A percentile compares a stretch with the other conserved stretches of the same genome.
Conservation (phyloP, 2,797 vertebrate genomes). For the Muscicapa striata region DNA sequence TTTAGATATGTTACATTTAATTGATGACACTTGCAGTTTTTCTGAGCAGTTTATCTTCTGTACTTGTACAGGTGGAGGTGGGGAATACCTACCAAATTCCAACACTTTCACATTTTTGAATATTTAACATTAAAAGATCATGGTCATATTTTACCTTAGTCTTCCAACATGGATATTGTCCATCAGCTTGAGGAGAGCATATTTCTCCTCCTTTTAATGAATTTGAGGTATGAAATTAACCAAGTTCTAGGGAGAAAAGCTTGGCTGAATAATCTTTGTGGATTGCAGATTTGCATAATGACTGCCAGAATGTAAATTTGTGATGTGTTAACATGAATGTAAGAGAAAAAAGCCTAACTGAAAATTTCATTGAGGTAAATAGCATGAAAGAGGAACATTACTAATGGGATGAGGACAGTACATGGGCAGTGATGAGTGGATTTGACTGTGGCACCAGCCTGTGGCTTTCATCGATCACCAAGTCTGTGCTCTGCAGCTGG, state of each 20-base stretch:
- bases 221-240: neutral
- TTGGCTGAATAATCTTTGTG: neutral
- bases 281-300: neutral
- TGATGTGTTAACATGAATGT: neutral
- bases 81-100: neutral
- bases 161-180: neutral
- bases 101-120: neutral
- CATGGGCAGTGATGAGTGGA: neutral
- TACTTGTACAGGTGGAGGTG: neutral
- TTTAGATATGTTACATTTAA: neutral
- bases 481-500: neutral
- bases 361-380: neutral
- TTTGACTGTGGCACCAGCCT: neutral
- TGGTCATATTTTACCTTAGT: neutral
- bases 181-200: neutral
- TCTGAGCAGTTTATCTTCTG: neutral
- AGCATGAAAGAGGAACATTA: neutral
- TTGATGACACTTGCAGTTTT: neutral
- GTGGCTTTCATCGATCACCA: neutral
- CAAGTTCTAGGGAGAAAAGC: neutral
- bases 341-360: neutral
- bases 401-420: neutral
- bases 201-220: neutral
- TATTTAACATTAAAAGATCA: neutral
- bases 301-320: neutral